Evolutionary conservation across 2,888 invertebrate species (phyloP).

Genomic region (Halocaridina rubra): DNA sequence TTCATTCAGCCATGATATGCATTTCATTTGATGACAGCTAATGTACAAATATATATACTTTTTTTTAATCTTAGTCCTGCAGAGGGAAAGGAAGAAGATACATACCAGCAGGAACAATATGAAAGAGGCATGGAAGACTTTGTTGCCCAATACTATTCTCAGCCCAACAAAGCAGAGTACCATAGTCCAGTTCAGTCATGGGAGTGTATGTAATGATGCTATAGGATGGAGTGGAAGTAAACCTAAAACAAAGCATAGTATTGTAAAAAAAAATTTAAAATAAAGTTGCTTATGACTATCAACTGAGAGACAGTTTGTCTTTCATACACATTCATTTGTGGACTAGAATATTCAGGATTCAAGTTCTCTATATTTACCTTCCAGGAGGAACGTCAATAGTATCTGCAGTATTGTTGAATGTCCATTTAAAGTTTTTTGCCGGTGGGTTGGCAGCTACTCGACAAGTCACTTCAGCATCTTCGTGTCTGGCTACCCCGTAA

Average conservation of each 20-base stretch:
- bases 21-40: too few relatives aligned
- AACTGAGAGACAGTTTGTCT: too few relatives aligned
- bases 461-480: slow-evolving; percentile 46
- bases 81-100: not conserved
- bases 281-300: too few relatives aligned
- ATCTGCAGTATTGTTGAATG: slow-evolving; percentile 89
- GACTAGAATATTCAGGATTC: too few relatives aligned
- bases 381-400: slow-evolving; percentile 69
- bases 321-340: too few relatives aligned
- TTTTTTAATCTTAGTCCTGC: too few relatives aligned
- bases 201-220: slow-evolving; percentile 56
- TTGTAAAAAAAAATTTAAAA: too few relatives aligned
- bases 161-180: slow-evolving; percentile 47
- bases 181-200: slow-evolving; percentile 51
- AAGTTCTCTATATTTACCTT: too few relatives aligned
- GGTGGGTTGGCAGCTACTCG: slow-evolving; percentile 40
- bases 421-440: slow-evolving; percentile 78
- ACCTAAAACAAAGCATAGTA: not conserved
- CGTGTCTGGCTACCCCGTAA: slow-evolving; percentile 29
- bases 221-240: slow-evolving; percentile 27
- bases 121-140: slow-evolving; percentile 33
- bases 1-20: too few relatives aligned
- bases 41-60: too few relatives aligned
- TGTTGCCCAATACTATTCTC: slow-evolving; percentile 25
- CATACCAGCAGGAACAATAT: slow-evolving; percentile 51